These are phyloP conservation scores for Arbacia lixula DNA, from an alignment of 53 echinoderm and acorn worm genomes.

Conservation along the genomic window DNA sequence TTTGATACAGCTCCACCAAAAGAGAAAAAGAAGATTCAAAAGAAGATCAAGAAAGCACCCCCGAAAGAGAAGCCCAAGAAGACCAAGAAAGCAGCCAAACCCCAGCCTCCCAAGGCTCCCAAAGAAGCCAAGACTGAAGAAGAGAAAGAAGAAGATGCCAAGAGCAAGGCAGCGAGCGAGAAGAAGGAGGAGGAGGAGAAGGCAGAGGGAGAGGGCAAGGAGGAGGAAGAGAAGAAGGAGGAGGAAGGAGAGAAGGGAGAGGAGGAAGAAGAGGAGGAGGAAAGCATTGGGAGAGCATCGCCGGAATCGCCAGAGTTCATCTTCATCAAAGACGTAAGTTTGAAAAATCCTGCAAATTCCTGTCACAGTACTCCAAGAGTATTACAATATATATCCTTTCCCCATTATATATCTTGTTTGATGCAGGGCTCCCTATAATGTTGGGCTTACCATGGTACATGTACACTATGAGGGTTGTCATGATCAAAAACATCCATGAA, in stretches of 20 bases:
- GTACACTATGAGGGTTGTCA: too few species aligned
- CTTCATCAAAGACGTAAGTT: conserved; percentile 89
- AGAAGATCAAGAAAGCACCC: conserved; percentile 69
- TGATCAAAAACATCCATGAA: too few species aligned
- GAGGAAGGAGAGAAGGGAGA: conserved; percentile 40
- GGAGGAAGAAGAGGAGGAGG: conserved; percentile 55
- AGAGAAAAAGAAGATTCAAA: conserved; percentile 60
- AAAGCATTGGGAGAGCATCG: conserved; percentile 49
- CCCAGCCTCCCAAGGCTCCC: conserved; percentile 50
- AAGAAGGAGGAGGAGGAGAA: conserved; percentile 50
- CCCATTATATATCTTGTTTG: too few species aligned
- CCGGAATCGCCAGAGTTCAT: conserved; percentile 90
- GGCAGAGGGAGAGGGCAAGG: conserved; percentile 27
- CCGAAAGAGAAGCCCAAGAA: conserved; percentile 67
- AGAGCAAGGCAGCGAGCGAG: conserved; percentile 40
- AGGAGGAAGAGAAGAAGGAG: conserved; percentile 47
- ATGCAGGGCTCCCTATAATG: too few species aligned
- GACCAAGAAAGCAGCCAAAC: conserved; percentile 1
- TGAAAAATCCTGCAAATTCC: too few species aligned
- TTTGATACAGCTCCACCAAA: conserved; percentile 58
- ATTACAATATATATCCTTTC: too few species aligned
- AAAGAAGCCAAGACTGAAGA: conserved; percentile 45
- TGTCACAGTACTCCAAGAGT: too few species aligned
- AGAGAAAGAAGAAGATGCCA: conserved; percentile 40
- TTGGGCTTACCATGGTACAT: too few species aligned